Base-by-base conservation (phyloP, 2,113 vertebrate species). In the Pedionomus torquatus region DNA sequence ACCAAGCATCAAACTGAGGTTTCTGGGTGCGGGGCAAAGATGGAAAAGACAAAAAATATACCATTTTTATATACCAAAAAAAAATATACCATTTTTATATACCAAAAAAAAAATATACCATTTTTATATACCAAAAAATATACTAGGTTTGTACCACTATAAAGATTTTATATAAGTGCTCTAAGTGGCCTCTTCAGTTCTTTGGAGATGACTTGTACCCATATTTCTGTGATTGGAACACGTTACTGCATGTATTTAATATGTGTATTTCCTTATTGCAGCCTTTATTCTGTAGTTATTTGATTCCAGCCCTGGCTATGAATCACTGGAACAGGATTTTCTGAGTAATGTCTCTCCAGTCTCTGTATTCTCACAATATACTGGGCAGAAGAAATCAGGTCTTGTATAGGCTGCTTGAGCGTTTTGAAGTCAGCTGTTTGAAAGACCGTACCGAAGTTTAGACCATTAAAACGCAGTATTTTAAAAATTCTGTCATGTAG, bases 241-340 rank as follows among this genome's bases (percentile, higher is more conserved):
- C 0, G 2, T 69, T 84, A 46, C 28, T 46, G 60, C 63, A 25
- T 92, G 74, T 13, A 13, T 78, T 60, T 75, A 66, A 41, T 71
- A 23, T 6, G 39, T 63, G 5, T 44, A 15, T 76, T 87, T 75
- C 65, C 51, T 70, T 87, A 68, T 66, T 85, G 58, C 52, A 79
- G 69, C 75, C 78, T 81, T 85, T 41, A 78, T 95, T 91, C 70
- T 87, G 51, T 74, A 84, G 39, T 57, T 84, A 33, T 9, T 94
- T 93, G 75, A 75, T 91, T 93, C 93, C 48, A 88, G 63, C 37
- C 79, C 37, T 54, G 15, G 46, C 81, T 46, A 60, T 91, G 90
- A 93, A 93, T 97, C 93, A 82, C 52, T 96, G 91, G 35, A 95
- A 77, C 61, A 83, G 83, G 89, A 51, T 93, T 97, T 95, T 97